Evolutionary conservation across 1,140 invertebrate genomes (phyloP).

Genomic region (Drosophila punjabiensis): DNA sequence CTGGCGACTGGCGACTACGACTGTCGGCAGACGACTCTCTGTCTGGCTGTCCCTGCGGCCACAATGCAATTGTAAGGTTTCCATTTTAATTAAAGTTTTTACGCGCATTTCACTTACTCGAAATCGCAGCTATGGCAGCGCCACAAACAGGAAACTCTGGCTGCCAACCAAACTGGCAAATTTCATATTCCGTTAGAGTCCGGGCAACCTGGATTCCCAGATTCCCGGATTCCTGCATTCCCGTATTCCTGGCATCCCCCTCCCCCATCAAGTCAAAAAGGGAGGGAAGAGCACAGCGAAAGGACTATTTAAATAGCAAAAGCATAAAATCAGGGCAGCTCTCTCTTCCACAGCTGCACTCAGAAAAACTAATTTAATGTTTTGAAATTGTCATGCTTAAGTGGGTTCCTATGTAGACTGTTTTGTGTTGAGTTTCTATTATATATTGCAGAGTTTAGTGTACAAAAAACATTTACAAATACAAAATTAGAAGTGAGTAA

Average conservation of each 20-base stretch:
- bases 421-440: neutral
- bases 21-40: slow-evolving; percentile 12
- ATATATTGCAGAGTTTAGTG: neutral
- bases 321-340: slow-evolving; percentile 17
- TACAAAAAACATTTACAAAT: too few relatives aligned
- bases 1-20: slow-evolving; percentile 5
- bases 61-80: slow-evolving; percentile 82
- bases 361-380: neutral
- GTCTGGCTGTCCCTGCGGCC: slow-evolving; percentile 42
- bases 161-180: slow-evolving; percentile 38
- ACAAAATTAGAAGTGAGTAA: too few relatives aligned
- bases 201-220: slow-evolving; percentile 38
- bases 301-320: slow-evolving; percentile 49
- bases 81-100: slow-evolving; percentile 83
- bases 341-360: neutral
- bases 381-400: too few relatives aligned
- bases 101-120: slow-evolving; percentile 67
- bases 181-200: slow-evolving; percentile 72
- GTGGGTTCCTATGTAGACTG: too few relatives aligned
- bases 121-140: slow-evolving; percentile 55
- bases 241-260: neutral
- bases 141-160: slow-evolving; percentile 47
- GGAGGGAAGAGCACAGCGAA: neutral
- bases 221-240: slow-evolving; percentile 10
- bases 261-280: neutral